Evolutionary conservation across 2,888 invertebrate species (phyloP).

Genomic region (Eupithecia pulchellata): DNA sequence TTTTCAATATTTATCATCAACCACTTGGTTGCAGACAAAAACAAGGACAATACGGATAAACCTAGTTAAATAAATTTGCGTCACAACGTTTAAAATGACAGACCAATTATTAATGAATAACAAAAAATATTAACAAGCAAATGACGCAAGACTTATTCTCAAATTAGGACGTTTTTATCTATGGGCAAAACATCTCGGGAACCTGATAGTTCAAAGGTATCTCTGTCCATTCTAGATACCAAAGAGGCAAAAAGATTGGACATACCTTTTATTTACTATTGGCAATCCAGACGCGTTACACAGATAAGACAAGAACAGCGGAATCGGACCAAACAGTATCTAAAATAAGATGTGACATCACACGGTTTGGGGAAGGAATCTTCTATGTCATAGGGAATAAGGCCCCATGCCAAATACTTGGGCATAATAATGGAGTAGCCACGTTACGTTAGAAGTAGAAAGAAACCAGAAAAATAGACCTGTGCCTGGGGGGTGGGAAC

Average conservation of each 20-base stretch:
- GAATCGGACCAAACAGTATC: too few species aligned
- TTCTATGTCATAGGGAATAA: too few species aligned
- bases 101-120: conserved; percentile 8
- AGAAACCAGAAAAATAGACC: background rate
- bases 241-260: background rate
- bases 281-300: too few species aligned
- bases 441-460: background rate
- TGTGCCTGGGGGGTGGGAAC: too few species aligned
- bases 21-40: background rate
- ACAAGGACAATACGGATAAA: background rate
- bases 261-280: too few species aligned
- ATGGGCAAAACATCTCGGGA: conserved; percentile 1
- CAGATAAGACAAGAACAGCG: too few species aligned
- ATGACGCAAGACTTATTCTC: conserved; percentile 17
- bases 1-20: too few species aligned
- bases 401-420: too few species aligned
- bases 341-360: too few species aligned
- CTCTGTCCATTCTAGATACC: background rate
- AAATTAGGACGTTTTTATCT: conserved; percentile 4
- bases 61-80: conserved; percentile 9
- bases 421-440: background rate
- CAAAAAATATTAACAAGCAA: conserved; percentile 10
- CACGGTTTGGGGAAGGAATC: too few species aligned
- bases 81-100: conserved; percentile 13
- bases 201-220: background rate